phyloP scores from a whole-genome alignment of 1,140 invertebrate genomes.

The Drosophila tristis region DNA sequence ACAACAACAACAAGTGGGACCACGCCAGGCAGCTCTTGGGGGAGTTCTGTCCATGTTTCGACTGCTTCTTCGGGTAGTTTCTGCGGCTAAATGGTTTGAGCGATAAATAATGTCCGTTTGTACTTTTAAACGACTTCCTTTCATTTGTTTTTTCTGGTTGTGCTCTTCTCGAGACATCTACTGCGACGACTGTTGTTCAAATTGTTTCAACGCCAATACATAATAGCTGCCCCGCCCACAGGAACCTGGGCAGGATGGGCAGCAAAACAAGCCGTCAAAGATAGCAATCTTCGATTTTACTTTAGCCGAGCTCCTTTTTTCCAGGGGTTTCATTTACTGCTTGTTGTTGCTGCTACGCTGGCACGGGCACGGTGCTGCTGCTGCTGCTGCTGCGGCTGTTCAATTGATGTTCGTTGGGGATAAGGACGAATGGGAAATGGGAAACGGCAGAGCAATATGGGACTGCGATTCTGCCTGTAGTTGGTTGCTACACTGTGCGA shows the following conservation, averaged over 20 bases:
- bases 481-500: slow-evolving; percentile 27
- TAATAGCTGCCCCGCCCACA: slow-evolving; percentile 73
- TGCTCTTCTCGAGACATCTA: slow-evolving; percentile 2
- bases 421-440: slow-evolving; percentile 46
- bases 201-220: slow-evolving; percentile 84
- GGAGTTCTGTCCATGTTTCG: slow-evolving; percentile 9
- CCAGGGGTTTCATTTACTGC: slow-evolving; percentile 75
- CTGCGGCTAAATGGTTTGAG: slow-evolving; percentile 80
- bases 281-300: slow-evolving; percentile 84
- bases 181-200: slow-evolving; percentile 68
- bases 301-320: slow-evolving; percentile 24
- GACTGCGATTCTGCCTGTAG: slow-evolving; percentile 40
- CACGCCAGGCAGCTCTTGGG: slow-evolving; percentile 9
- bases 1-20: slow-evolving; percentile 47
- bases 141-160: slow-evolving; percentile 74
- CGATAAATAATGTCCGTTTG: slow-evolving; percentile 84
- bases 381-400: slow-evolving; percentile 49
- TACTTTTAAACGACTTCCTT: slow-evolving; percentile 84
- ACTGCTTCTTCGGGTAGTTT: slow-evolving; percentile 60
- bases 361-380: no score
- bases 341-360: slow-evolving; percentile 36
- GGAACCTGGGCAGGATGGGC: slow-evolving; percentile 32
- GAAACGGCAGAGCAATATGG: slow-evolving; percentile 45
- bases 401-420: slow-evolving; percentile 74
- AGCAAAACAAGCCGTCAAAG: slow-evolving; percentile 83